Evolutionary conservation across 2,113 vertebrate species (phyloP).

Genomic region (Hepsetus odoe): DNA sequence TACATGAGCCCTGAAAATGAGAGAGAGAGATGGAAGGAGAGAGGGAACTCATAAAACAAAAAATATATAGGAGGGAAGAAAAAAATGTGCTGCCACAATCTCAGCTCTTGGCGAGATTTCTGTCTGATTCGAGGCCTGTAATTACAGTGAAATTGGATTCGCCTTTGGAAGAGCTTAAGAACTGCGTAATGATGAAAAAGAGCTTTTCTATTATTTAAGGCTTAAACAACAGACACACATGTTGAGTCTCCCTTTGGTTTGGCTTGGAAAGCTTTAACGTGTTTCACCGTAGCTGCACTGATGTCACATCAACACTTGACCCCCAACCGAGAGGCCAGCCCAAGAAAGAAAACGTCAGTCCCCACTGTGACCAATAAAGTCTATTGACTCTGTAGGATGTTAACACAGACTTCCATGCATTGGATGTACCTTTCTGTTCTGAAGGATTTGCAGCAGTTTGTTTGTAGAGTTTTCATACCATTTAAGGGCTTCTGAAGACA

Average conservation of each 20-base stretch:
- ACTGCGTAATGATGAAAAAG: slow-evolving; percentile 3
- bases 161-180: slow-evolving; percentile 10
- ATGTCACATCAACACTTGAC: background rate
- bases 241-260: background rate
- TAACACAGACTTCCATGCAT: background rate
- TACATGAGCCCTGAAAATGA: background rate
- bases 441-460: background rate
- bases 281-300: background rate
- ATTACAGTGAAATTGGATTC: slow-evolving; percentile 65
- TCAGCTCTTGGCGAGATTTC: slow-evolving; percentile 72
- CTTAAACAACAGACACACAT: background rate
- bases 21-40: background rate
- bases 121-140: slow-evolving; percentile 71
- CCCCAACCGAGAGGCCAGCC: background rate
- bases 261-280: background rate
- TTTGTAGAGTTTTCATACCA: background rate
- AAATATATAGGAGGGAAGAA: background rate
- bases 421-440: background rate
- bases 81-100: slow-evolving; percentile 52
- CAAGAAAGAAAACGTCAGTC: background rate
- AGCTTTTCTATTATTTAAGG: slow-evolving; percentile 23
- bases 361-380: background rate
- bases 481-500: background rate
- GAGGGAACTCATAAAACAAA: slow-evolving; percentile 5
- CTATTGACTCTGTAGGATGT: background rate